Conservation (phyloP, 2,113 vertebrate genomes). For the Chlorodrepanis virens region DNA sequence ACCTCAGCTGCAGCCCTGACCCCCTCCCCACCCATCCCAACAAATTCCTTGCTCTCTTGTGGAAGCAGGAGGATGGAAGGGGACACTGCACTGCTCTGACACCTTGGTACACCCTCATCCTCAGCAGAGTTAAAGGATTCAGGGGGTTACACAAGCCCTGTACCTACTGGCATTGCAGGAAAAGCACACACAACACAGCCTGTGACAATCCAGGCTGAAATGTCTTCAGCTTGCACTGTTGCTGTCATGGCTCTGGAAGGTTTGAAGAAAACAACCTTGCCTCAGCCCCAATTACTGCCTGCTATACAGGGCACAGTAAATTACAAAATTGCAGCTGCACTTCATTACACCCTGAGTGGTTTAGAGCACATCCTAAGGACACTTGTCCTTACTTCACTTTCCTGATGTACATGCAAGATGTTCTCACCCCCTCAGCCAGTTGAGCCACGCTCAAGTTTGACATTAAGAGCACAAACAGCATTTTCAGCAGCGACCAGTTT, state of each 20-base stretch:
- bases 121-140: neutral
- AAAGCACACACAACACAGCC: rapidly evolving
- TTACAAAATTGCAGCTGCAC: neutral
- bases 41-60: neutral
- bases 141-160: neutral
- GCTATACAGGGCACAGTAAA: neutral
- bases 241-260: rapidly evolving
- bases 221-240: rapidly evolving
- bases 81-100: neutral
- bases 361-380: neutral
- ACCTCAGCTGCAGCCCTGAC: rapidly evolving
- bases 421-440: neutral
- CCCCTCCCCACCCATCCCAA: neutral
- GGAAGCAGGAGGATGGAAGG: neutral
- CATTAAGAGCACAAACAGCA: neutral
- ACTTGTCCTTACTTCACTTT: neutral
- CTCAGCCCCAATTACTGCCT: neutral
- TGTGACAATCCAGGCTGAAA: too few relatives aligned
- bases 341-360: neutral
- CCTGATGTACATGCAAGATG: rapidly evolving
- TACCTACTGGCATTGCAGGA: neutral
- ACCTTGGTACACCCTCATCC: rapidly evolving
- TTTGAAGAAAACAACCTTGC: neutral
- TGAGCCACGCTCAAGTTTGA: rapidly evolving
- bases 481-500: neutral